Conservation (phyloP, 2,888 invertebrate genomes). For the Eupithecia tripunctaria region DNA sequence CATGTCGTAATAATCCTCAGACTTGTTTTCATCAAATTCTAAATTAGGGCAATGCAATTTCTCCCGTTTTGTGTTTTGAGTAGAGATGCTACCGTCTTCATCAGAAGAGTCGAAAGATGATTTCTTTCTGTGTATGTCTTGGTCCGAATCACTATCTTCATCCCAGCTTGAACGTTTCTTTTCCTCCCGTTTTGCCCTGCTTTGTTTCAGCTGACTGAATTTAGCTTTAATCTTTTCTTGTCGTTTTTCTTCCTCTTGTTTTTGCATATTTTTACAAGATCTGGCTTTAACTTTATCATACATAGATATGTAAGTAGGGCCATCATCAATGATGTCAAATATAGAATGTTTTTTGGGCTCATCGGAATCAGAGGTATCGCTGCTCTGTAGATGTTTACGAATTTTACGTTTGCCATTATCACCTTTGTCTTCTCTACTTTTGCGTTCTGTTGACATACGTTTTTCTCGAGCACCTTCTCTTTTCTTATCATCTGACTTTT, state of each 20-base stretch:
- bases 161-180: conserved; percentile 96
- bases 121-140: conserved; percentile 71
- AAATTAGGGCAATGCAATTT: conserved; percentile 72
- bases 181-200: conserved; percentile 93
- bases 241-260: conserved; percentile 94
- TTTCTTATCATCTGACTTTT: conserved; percentile 74
- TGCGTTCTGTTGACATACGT: conserved; percentile 79
- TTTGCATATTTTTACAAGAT: conserved; percentile 96
- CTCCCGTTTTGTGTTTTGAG: conserved; percentile 79
- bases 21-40: conserved; percentile 75
- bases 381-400: conserved; percentile 81
- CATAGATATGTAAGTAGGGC: conserved; percentile 97
- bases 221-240: conserved; percentile 95
- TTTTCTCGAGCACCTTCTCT: conserved; percentile 78
- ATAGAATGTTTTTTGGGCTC: conserved; percentile 95
- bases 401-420: conserved; percentile 73
- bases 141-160: conserved; percentile 91
- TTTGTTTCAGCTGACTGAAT: conserved; percentile 94
- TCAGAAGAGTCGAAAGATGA: conserved; percentile 83
- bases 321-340: conserved; percentile 95
- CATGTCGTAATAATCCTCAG: conserved; percentile 76
- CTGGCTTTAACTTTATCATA: conserved; percentile 98
- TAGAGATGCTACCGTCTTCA: conserved; percentile 75
- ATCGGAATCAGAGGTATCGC: conserved; percentile 90
- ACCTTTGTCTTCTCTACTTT: conserved; percentile 79